phyloP scores from a whole-genome alignment of 1,140 invertebrate genomes.

The Platorchestia sp. region DNA sequence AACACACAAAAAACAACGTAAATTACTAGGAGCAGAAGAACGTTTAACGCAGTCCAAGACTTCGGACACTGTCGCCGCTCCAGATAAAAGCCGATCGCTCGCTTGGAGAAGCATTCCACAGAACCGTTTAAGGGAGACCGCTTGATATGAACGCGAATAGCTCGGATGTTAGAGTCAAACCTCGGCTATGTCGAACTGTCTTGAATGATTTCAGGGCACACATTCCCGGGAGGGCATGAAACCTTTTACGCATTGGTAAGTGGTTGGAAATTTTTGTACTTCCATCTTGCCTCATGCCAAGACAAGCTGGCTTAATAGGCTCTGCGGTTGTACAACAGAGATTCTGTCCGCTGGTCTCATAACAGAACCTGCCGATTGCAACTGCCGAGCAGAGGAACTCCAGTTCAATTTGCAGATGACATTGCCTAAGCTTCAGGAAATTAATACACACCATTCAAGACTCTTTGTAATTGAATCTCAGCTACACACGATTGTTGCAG shows the following conservation, averaged over 20 bases:
- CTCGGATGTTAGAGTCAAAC: conserved; percentile 1
- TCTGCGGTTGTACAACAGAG: neutral
- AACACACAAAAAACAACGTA: neutral
- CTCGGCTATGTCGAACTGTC: neutral
- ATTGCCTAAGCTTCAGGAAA: neutral
- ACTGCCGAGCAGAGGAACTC: neutral
- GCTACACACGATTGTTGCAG: neutral
- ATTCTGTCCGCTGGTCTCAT: neutral
- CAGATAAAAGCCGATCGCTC: conserved; percentile 15
- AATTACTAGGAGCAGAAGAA: neutral
- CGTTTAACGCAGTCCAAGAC: neutral
- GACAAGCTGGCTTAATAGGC: neutral
- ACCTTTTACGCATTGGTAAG: conserved; percentile 44
- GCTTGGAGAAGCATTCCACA: neutral
- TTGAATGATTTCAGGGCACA: conserved; percentile 12
- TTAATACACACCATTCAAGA: neutral
- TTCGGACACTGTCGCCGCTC: neutral
- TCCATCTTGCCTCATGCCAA: neutral
- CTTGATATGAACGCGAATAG: neutral
- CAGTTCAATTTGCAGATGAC: conserved; percentile 11
- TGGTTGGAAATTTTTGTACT: neutral
- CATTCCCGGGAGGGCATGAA: conserved; percentile 43
- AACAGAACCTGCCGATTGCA: neutral
- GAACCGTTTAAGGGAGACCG: conserved; percentile 31
- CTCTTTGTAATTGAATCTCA: neutral